Conservation (phyloP, 2,888 invertebrate species). For the Gandaritis pyraliata region DNA sequence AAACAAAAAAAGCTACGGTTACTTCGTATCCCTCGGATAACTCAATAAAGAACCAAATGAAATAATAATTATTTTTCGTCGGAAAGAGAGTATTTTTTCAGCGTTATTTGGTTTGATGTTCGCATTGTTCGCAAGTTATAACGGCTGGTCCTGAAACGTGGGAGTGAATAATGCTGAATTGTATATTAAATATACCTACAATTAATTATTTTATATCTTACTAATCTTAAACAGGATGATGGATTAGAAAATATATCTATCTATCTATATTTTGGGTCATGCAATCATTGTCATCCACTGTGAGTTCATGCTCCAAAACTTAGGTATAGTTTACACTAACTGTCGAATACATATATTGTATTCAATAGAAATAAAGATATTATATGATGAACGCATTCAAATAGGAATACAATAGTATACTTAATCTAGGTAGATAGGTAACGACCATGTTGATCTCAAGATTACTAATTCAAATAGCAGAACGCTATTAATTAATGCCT, state of each 20-base stretch:
- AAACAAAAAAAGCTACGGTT: slow-evolving; percentile 38
- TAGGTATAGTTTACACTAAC: no score
- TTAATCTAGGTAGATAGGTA: not conserved
- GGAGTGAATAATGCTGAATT: slow-evolving; percentile 44
- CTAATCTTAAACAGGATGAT: no score
- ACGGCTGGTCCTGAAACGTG: slow-evolving; percentile 18
- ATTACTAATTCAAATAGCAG: slow-evolving; percentile 7
- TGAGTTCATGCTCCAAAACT: no score
- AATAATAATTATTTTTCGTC: slow-evolving; percentile 48
- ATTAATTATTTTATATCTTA: no score
- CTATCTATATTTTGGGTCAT: no score
- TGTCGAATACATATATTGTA: no score
- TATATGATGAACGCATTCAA: no score
- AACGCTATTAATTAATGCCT: slow-evolving; percentile 16
- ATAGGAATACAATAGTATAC: no score
- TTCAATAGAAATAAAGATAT: no score
- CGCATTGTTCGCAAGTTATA: slow-evolving; percentile 46
- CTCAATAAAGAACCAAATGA: slow-evolving; percentile 48
- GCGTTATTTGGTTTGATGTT: slow-evolving; percentile 41
- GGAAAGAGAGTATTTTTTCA: slow-evolving; percentile 42
- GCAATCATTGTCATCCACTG: no score
- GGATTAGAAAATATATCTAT: no score
- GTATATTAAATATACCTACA: no score
- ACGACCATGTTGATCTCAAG: slow-evolving; percentile 3
- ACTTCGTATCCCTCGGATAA: slow-evolving; percentile 43